phyloP scores from a whole-genome alignment of 2,888 invertebrate species.

The Teleogryllus oceanicus region DNA sequence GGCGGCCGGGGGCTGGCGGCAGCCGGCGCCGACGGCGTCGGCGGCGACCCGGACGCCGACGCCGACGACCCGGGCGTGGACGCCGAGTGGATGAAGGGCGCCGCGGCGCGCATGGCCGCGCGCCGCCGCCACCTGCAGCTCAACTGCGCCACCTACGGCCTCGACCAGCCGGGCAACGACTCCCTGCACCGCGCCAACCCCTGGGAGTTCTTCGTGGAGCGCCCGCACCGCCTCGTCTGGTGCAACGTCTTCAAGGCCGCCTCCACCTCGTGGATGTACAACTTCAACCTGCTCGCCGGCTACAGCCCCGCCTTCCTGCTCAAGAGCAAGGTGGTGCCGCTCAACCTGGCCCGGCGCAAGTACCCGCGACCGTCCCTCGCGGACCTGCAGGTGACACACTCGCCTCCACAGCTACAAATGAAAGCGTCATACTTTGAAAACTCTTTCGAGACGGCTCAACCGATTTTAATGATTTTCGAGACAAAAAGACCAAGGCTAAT shows the following conservation, averaged over 20 bases:
- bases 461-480: neutral
- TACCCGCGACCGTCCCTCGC: conserved; percentile 72
- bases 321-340: conserved; percentile 67
- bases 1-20: neutral
- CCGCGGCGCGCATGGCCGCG: conserved; percentile 59
- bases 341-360: conserved; percentile 72
- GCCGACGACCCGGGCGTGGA: conserved; percentile 22
- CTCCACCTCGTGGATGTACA: conserved; percentile 91
- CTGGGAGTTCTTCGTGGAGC: conserved; percentile 81
- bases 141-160: conserved; percentile 59
- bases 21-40: neutral
- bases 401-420: neutral
- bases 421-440: too few relatives aligned
- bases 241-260: conserved; percentile 77
- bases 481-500: too few relatives aligned
- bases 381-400: conserved; percentile 45
- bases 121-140: conserved; percentile 57
- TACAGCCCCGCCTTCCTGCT: conserved; percentile 73
- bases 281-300: conserved; percentile 81
- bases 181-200: conserved; percentile 62
- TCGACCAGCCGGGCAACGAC: conserved; percentile 55
- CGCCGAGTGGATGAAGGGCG: conserved; percentile 39
- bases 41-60: neutral
- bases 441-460: neutral
- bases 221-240: conserved; percentile 67